These are phyloP conservation scores for Pseudochaenichthys georgianus DNA, from an alignment of 2,797 vertebrate genomes.

Conservation along the genomic window DNA sequence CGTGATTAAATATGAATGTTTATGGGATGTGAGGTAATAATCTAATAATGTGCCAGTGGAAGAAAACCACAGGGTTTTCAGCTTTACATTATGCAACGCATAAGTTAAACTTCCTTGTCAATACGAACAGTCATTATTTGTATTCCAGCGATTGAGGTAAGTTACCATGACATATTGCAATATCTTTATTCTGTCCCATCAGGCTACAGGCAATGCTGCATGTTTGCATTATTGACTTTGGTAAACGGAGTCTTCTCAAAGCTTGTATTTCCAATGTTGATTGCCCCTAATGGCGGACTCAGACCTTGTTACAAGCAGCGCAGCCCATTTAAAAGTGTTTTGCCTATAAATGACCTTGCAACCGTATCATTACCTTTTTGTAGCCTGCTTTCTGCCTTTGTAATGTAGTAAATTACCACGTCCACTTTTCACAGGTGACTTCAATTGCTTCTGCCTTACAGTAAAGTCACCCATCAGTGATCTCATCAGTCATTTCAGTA, in stretches of 20 bases:
- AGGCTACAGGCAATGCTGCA: conserved; percentile 37
- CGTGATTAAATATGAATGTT: conserved; percentile 63
- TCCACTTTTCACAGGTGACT: conserved; percentile 52
- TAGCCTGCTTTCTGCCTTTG: conserved; percentile 51
- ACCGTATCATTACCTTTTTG: conserved; percentile 62
- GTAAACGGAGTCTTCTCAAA: conserved; percentile 46
- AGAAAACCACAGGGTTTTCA: conserved; percentile 36
- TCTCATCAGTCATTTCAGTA: conserved; percentile 29
- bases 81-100: conserved; percentile 14
- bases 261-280: conserved; percentile 52
- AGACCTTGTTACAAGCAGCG: conserved; percentile 47
- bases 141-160: conserved; percentile 28
- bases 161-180: conserved; percentile 27
- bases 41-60: conserved; percentile 14
- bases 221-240: conserved; percentile 71
- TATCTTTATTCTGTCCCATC: conserved; percentile 50
- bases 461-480: conserved; percentile 37
- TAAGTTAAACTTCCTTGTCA: conserved; percentile 29
- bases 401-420: conserved; percentile 52
- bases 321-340: conserved; percentile 54
- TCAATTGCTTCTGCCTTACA: conserved; percentile 25
- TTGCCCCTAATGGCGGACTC: conserved; percentile 47
- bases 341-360: conserved; percentile 71
- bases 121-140: conserved; percentile 27
- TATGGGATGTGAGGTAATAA: conserved; percentile 48